phyloP scores from a whole-genome alignment of 2,888 invertebrate species.

The Acanthosoma haemorrhoidale region DNA sequence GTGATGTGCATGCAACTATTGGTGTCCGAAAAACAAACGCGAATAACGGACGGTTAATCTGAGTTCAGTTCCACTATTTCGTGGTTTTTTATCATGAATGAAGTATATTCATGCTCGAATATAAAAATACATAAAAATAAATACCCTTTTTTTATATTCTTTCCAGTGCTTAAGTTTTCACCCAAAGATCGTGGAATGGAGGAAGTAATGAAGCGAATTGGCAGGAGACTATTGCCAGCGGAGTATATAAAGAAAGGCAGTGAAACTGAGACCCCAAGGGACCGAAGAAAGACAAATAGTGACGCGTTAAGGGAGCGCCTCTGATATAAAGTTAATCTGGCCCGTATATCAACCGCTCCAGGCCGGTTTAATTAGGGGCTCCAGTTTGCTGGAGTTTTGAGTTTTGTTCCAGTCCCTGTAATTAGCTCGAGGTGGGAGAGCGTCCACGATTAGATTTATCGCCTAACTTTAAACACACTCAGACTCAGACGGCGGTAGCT shows the following conservation, averaged over 20 bases:
- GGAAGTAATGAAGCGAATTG: background rate
- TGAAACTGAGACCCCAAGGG: background rate
- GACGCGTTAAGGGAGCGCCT: too few relatives aligned
- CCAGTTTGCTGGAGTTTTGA: background rate
- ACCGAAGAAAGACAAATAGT: background rate
- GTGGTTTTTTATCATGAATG: too few relatives aligned
- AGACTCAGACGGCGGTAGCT: background rate
- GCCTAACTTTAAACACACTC: slow-evolving; percentile 41
- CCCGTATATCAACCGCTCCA: background rate
- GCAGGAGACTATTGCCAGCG: background rate
- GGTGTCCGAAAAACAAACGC: too few relatives aligned
- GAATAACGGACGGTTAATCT: too few relatives aligned
- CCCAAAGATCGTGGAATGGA: too few relatives aligned
- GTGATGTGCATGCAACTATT: too few relatives aligned
- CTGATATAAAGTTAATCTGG: slow-evolving; percentile 7
- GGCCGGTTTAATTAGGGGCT: background rate
- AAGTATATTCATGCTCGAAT: too few relatives aligned
- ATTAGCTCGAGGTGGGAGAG: background rate
- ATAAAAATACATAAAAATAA: too few relatives aligned
- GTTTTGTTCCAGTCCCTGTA: slow-evolving; percentile 10
- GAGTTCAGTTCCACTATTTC: too few relatives aligned
- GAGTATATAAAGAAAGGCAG: background rate
- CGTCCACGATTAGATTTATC: slow-evolving; percentile 18
- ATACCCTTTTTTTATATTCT: too few relatives aligned
- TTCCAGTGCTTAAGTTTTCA: too few relatives aligned